Base-by-base conservation (phyloP, 2,888 invertebrate species). In the Microctonus brassicae region DNA sequence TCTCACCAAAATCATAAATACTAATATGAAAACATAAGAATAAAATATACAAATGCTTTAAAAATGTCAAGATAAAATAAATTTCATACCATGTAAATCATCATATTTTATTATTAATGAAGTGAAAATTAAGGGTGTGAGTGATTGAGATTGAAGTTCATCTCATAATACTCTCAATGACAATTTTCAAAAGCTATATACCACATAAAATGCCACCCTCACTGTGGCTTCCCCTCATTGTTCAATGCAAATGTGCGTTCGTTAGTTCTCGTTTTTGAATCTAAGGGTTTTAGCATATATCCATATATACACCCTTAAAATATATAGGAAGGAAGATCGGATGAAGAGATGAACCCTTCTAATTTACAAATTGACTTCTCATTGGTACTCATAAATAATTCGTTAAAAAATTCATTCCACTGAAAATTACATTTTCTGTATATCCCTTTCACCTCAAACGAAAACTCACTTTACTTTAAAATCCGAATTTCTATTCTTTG, bases 241-340 rank as follows among this genome's bases (percentile, higher is more conserved):
- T 83, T 80, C 77, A 78, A 83, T 81, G 82, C 79, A 83, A 83
- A 83, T 81, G 64, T 70, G 76, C 78, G 81, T 79, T 82, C 81
- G 82, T 83, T 81, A 82, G 78, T 75, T 70, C 69, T 72, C 71
- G 76, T 65, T 78, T 81, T 80, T 80, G 6, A 39, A 67, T 34
- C 52, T 29, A 55, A 64, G 58, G 29, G 42, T 29, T 62, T 70
- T 29, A 29, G 7, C 29, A 3, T 29, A 7, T 58, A n/a, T n/a
- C n/a, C n/a, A 64, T 26, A 42, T 42, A 53, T 60, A 55, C 57
- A 64, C 67, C 67, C 71, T 72, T 26, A 70, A 70, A 66, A 55
- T 34, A 47, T 17, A n/a, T 7, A 47, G 17, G n/a, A n/a, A 17
- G 17, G 47, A 47, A n/a, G n/a, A n/a, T n/a, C n/a, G n/a, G n/a